Evolutionary conservation across 2,797 vertebrate genomes (phyloP).

Genomic region (Sciurus carolinensis): DNA sequence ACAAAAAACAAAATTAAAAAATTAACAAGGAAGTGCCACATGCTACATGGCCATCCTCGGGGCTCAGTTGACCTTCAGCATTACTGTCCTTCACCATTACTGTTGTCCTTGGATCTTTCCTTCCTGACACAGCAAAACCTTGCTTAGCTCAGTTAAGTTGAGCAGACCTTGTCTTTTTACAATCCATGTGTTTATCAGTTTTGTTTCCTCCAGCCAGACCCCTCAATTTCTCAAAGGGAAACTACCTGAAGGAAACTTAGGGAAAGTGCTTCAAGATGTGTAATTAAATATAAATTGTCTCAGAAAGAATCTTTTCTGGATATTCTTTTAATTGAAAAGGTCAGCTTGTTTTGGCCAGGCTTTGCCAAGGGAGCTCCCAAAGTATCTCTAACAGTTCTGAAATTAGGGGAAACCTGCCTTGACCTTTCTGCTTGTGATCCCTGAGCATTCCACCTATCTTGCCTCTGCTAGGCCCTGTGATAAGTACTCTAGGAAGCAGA

Average conservation of each 20-base stretch:
- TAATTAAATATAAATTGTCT: background rate
- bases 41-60: rapidly evolving
- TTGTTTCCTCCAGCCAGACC: background rate
- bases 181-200: background rate
- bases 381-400: background rate
- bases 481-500: background rate
- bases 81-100: background rate
- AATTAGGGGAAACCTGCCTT: background rate
- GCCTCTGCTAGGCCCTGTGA: too few relatives aligned
- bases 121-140: background rate
- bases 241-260: too few relatives aligned
- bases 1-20: background rate
- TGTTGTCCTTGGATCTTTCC: background rate
- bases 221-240: too few relatives aligned
- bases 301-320: background rate
- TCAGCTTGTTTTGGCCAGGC: background rate
- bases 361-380: too few relatives aligned
- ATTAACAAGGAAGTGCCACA: too few relatives aligned
- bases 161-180: background rate
- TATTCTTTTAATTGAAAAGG: background rate
- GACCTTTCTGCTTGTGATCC: background rate
- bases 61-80: background rate
- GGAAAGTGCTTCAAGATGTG: background rate
- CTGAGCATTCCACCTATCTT: background rate
- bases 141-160: background rate